Evolutionary conservation across 2,888 invertebrate species (phyloP).

Genomic region (Koerneria pararmatus): DNA sequence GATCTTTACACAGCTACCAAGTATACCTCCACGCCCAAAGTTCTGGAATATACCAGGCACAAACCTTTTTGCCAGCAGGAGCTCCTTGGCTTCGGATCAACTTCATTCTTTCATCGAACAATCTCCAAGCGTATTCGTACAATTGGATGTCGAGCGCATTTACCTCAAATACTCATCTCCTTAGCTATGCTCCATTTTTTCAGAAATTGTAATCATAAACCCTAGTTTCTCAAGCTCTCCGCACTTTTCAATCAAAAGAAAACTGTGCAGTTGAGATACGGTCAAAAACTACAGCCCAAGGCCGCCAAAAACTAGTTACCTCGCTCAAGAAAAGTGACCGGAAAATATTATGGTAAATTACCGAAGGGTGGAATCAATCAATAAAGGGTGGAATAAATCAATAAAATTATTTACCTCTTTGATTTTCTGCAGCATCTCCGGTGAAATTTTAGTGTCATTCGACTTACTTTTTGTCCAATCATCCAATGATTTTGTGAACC

Average conservation of each 20-base stretch:
- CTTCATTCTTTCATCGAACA: slow-evolving; percentile 73
- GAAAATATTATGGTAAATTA: too few species aligned
- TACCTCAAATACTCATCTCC: slow-evolving; percentile 64
- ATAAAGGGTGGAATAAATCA: too few species aligned
- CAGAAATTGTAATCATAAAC: neutral
- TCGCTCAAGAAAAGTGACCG: too few species aligned
- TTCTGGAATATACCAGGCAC: too few species aligned
- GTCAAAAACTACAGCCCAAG: too few species aligned
- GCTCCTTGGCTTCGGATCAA: slow-evolving; percentile 23
- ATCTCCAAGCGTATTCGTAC: slow-evolving; percentile 84
- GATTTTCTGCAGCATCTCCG: slow-evolving; percentile 74
- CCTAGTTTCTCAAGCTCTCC: too few species aligned
- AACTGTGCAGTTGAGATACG: too few species aligned
- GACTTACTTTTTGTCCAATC: slow-evolving; percentile 68
- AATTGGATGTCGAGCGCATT: slow-evolving; percentile 87
- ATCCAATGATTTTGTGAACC: slow-evolving; percentile 46
- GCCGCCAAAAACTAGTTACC: too few species aligned
- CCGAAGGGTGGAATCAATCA: too few species aligned
- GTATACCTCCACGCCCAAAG: too few species aligned
- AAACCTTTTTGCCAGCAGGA: slow-evolving; percentile 8
- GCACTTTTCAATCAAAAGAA: too few species aligned
- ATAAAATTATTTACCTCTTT: slow-evolving; percentile 58
- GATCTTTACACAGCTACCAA: too few species aligned
- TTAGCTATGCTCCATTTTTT: neutral
- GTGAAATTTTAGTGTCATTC: slow-evolving; percentile 77